Base-by-base conservation (phyloP, 2,797 vertebrate species). In the Gallinago nigripennis region DNA sequence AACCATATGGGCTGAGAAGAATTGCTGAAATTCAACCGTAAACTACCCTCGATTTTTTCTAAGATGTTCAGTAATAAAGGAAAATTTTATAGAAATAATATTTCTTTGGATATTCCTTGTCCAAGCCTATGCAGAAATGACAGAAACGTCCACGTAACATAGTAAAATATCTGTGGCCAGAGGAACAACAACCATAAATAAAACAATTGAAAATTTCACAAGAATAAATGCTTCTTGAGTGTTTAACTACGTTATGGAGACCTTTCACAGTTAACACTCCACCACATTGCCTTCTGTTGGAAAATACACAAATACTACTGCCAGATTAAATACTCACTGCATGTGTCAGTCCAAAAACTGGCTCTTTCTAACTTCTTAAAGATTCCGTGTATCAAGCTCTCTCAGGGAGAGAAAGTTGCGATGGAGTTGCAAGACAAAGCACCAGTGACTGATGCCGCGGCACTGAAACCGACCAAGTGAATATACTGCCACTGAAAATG, bases 161-260 rank as follows among this genome's bases (percentile, higher is more conserved):
- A 28, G 23, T 5, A 27, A 82, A 72, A 63, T 10, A 43, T 60
- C 56, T 45, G 41, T 79, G 87, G 85, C 82, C 11, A 79, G 48
- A 88, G 20, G 73, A 94, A 78, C n/a, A 37, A 56, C 16, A 28
- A 41, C 54, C 50, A 37, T 72, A 90, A 94, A 94, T 82, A 94
- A 88, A 92, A 73, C 82, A 63, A 69, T 3, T 81, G 79, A 71
- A 92, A 83, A 82, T 51, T 91, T 95, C 92, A 92, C 60, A 92
- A 66, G 56, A 86, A 54, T 39, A 82, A 95, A 79, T 17, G 35
- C 35, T 72, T 65, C 70, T 77, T 24, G 24, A 76, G 41, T 37
- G 58, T 86, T 68, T 53, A 43, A 65, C 64, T 27, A 5, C 16
- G 57, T 30, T 43, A 64, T 2, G 18, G 13, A 83, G 69, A 68